phyloP scores from a whole-genome alignment of 2,888 invertebrate genomes.

The Drosophila parthenogenetica region DNA sequence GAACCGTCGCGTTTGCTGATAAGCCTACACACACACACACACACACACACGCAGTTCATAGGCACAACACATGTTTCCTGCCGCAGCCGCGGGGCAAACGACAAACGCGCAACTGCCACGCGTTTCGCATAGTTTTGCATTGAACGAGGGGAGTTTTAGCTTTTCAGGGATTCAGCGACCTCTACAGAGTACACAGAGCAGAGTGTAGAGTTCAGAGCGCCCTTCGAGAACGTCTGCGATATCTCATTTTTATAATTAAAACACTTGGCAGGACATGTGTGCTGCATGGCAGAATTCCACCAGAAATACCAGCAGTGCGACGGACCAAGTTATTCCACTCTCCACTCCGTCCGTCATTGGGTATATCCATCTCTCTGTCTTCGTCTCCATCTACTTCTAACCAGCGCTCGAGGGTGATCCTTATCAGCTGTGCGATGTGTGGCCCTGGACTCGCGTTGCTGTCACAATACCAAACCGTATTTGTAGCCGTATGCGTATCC shows the following conservation, averaged over 20 bases:
- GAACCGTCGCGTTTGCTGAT: conserved; percentile 51
- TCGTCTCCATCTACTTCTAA: conserved; percentile 6
- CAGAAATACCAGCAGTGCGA: conserved; percentile 64
- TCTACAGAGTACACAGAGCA: neutral
- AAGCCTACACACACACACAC: conserved; percentile 29
- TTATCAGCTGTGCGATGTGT: conserved; percentile 65
- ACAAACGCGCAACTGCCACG: conserved; percentile 73
- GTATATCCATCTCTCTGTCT: conserved; percentile 10
- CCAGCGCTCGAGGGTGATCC: conserved; percentile 55
- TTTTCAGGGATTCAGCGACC: conserved; percentile 29
- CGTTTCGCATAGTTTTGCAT: conserved; percentile 76
- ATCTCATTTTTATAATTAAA: conserved; percentile 80
- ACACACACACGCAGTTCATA: conserved; percentile 15
- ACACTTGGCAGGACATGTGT: conserved; percentile 81
- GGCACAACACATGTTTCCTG: conserved; percentile 65
- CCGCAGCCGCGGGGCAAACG: conserved; percentile 40
- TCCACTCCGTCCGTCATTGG: neutral
- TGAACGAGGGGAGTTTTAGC: conserved; percentile 25
- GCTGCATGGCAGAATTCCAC: conserved; percentile 67
- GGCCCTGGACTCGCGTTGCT: conserved; percentile 46
- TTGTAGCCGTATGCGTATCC: conserved; percentile 64
- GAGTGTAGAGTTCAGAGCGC: conserved; percentile 23
- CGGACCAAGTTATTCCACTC: conserved; percentile 46
- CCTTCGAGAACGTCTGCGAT: conserved; percentile 61
- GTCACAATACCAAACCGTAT: conserved; percentile 53